Evolutionary conservation across 1,140 invertebrate species (phyloP), one percentile per base, ranked within the genome.

Genomic region (Zaprionus davidi): DNA sequence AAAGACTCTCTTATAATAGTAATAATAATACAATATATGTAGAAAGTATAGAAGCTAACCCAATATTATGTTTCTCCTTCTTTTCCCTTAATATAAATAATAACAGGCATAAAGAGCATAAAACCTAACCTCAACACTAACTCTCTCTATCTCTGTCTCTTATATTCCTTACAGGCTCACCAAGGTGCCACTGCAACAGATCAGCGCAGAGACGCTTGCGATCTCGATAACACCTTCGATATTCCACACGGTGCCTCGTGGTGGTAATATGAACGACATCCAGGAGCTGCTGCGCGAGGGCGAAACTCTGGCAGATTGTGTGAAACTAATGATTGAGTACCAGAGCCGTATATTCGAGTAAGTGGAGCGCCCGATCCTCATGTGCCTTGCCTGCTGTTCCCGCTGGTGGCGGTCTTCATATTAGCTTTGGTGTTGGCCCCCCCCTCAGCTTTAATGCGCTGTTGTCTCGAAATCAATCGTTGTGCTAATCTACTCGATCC

Each of bases 311-410:
- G 78, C 91, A 1, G 91, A 92, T 69, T 92, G 91, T 41, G 91
- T 92, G n/a, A 78, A 81, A 57, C 73, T 92, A 20, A 92, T 92
- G 91, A 92, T 92, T 46, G 91, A 92, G 78, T 91, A 92, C 74
- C 83, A 92, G 36, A 62, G 41, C n/a, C 83, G 90, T 17, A 90
- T 92, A 75, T 92, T 92, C 74, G 88, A 92, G 91, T 92, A 88
- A 92, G 91, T 92, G 72, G 34, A 46, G 62, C 62, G 44, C 24
- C 63, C 66, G 41, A 55, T 44, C 51, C 59, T 66, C 76, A 58
- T 58, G 59, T 76, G 28, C 60, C 56, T 59, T 76, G 28, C 60
- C 56, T 59, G 81, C 81, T 80, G 81, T 71, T 85, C 46, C 46
- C 15, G 59, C 60, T 59, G 76, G 66, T 67, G 31, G 56, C 24